Base-by-base conservation (phyloP, 2,888 invertebrate species). In the Cosmia trapezina region DNA sequence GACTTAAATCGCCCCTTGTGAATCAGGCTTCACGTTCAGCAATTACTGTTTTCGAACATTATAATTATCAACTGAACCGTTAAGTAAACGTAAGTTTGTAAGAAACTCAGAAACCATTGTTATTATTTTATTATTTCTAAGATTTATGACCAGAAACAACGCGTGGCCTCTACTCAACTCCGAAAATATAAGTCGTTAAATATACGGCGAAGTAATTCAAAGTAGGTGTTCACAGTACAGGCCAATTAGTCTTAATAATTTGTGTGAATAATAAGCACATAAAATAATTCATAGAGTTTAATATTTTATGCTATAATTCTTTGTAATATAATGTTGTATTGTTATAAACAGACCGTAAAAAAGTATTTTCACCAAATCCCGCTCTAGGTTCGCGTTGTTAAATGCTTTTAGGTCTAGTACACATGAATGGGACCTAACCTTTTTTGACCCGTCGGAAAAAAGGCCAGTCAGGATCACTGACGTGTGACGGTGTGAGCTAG, bases 181-280 rank as follows among this genome's bases (percentile, higher is more conserved):
- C 59, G 63, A 80, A 80, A 82, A 83, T 79, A 37, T 79, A 78
- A 63, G 56, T 69, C 57, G 59, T 80, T 73, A 70, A 76, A 66
- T 51, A 59, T 37, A 70, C 59, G 12, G n/a, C 28, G 53, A 73
- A 73, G 70, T 59, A 70, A 78, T 62, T 78, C 49, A 19, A 65
- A 70, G 6, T 83, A 78, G 2, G 2, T 28, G 28, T 73, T 81
- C 17, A 43, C 43, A 64, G 45, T 83, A 61, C 19, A 37, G 57
- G 19, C 33, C 61, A 83, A 83, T 80, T 70, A 76, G 41, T 68
- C 33, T 57, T 61, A 49, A 59, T 54, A 49, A 75, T 70, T 53
- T 78, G 45, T 33, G 47, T 62, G n/a, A 59, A 62, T 71, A 60
- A 28, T 43, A 37, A 6, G 43, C 49, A 43, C 43, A 33, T 56